A percentile compares a stretch with the other conserved stretches of the same genome.
These are phyloP conservation scores for Oscheius onirici DNA, from an alignment of 2,888 invertebrate genomes.

Conservation along the genomic window DNA sequence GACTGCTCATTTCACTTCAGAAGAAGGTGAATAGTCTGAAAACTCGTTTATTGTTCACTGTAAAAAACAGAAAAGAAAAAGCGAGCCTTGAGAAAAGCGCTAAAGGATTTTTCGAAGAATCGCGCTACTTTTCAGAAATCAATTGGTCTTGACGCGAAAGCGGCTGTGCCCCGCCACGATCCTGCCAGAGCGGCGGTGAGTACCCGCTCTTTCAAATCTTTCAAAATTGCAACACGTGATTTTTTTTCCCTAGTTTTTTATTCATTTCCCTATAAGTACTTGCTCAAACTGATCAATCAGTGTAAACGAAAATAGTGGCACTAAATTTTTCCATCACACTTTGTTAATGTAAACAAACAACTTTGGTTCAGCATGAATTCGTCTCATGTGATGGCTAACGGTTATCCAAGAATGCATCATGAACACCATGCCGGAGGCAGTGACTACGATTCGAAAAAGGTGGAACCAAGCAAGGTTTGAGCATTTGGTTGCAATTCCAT, in stretches of 20 bases:
- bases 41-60: neutral
- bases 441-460: neutral
- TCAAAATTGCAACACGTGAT: neutral
- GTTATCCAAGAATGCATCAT: neutral
- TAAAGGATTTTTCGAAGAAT: too few species aligned
- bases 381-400: too few species aligned
- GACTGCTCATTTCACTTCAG: slow-evolving; percentile 13
- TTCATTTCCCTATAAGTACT: neutral
- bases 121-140: neutral
- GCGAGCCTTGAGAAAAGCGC: too few species aligned
- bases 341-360: neutral
- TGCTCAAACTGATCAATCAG: too few species aligned
- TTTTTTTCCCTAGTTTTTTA: too few species aligned
- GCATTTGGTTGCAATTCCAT: neutral
- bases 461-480: slow-evolving; percentile 26
- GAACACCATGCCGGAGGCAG: neutral
- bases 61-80: neutral
- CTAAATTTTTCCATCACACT: neutral
- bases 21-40: neutral
- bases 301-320: too few species aligned
- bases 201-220: neutral
- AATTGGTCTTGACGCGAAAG: neutral
- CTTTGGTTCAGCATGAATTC: slow-evolving; percentile 8
- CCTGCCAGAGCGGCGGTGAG: too few species aligned
- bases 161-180: neutral